These are phyloP conservation scores for Caenorhabditis inopinata DNA, from an alignment of 1,140 invertebrate genomes.

Conservation along the genomic window DNA sequence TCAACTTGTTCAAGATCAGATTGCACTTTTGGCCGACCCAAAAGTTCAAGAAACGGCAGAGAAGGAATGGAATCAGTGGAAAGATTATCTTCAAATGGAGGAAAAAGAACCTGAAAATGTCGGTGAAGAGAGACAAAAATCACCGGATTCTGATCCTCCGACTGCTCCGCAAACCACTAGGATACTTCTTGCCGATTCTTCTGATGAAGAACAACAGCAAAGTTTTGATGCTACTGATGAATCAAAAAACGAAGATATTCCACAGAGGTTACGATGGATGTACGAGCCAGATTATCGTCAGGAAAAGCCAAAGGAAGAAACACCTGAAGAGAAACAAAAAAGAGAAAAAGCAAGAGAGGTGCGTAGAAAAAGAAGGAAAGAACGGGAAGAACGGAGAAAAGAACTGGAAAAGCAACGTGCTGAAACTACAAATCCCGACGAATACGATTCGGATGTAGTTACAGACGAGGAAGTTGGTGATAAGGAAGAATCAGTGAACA, in stretches of 20 bases:
- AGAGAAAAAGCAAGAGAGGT: background rate
- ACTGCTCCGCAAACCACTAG: background rate
- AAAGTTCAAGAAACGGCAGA: background rate
- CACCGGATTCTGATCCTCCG: background rate
- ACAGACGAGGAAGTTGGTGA: background rate
- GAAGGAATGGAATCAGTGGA: slow-evolving; percentile 27
- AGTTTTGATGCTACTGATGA: slow-evolving; percentile 12
- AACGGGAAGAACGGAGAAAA: background rate
- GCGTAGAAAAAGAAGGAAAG: background rate
- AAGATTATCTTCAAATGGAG: slow-evolving; percentile 30
- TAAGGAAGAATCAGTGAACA: background rate
- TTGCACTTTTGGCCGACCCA: background rate
- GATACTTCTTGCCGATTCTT: background rate
- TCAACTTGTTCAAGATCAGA: background rate
- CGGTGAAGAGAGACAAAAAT: background rate
- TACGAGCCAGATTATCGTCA: background rate
- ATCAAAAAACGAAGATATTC: background rate
- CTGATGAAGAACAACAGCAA: slow-evolving; percentile 22
- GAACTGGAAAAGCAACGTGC: background rate
- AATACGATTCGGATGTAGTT: slow-evolving; percentile 10
- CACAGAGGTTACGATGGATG: background rate
- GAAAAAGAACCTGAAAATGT: slow-evolving; percentile 33
- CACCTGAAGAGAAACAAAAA: background rate
- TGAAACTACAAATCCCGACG: background rate
- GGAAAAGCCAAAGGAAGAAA: slow-evolving; percentile 9